These are phyloP conservation scores for Mellivora capensis DNA, from an alignment of 2,113 vertebrate species.

Conservation along the genomic window DNA sequence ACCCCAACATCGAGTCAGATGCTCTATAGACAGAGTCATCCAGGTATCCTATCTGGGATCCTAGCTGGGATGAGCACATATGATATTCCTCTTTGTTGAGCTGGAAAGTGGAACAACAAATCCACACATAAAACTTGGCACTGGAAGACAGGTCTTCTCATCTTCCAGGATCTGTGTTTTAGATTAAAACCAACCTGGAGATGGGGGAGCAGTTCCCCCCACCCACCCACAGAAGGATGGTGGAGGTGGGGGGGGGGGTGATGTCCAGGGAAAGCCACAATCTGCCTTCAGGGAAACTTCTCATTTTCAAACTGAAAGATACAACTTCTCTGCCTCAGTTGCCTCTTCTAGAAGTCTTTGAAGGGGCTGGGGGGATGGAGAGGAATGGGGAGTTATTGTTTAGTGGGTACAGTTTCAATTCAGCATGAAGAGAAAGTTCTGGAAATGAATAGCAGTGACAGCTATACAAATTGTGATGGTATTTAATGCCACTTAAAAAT, in stretches of 20 bases:
- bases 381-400: background rate
- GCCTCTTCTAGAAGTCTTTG: background rate
- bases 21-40: background rate
- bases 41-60: background rate
- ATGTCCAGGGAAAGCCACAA: background rate
- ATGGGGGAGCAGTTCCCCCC: no score
- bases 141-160: background rate
- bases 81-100: background rate
- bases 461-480: background rate
- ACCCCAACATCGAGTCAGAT: background rate
- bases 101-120: background rate
- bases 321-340: background rate
- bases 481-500: background rate
- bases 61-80: background rate
- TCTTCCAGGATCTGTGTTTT: background rate
- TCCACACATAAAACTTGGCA: background rate
- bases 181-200: background rate
- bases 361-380: background rate
- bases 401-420: background rate
- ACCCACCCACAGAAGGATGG: background rate
- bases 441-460: background rate
- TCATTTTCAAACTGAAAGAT: background rate
- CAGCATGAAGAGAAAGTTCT: background rate
- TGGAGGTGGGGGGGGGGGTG: background rate
- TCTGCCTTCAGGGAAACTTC: background rate